Evolutionary conservation across 2,888 invertebrate species (phyloP).

Genomic region (Stenotaenia linearis): DNA sequence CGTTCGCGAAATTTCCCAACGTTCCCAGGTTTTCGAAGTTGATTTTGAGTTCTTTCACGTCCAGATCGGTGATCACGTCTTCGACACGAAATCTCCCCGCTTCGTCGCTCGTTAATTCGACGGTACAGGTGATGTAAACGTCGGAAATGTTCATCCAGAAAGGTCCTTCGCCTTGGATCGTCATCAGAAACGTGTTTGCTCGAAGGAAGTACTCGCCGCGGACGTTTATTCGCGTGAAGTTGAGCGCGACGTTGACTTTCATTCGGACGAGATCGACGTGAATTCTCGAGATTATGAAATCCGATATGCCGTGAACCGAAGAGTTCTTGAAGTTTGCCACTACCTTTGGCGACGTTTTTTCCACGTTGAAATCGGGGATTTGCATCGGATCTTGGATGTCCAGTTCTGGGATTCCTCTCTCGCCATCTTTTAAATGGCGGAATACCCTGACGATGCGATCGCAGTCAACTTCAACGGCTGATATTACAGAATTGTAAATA

Average conservation of each 20-base stretch:
- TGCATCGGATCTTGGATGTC: neutral
- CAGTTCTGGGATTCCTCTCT: neutral
- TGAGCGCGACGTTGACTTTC: slow-evolving; percentile 55
- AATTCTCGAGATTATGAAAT: slow-evolving; percentile 67
- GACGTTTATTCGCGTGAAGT: slow-evolving; percentile 37
- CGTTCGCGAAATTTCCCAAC: slow-evolving; percentile 55
- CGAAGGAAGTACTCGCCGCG: slow-evolving; percentile 63
- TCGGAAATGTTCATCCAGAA: slow-evolving; percentile 69
- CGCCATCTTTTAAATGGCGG: neutral
- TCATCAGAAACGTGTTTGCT: slow-evolving; percentile 57
- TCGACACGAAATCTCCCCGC: slow-evolving; percentile 71
- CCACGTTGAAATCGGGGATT: neutral
- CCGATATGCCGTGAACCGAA: slow-evolving; percentile 67
- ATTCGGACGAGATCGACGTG: slow-evolving; percentile 66
- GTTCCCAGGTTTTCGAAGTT: slow-evolving; percentile 78
- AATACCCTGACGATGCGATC: neutral
- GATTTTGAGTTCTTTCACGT: slow-evolving; percentile 67
- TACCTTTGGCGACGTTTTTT: slow-evolving; percentile 56
- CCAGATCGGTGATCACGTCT: slow-evolving; percentile 63
- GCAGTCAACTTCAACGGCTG: neutral
- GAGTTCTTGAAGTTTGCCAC: slow-evolving; percentile 66
- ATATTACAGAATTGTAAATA: neutral
- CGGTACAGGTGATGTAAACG: slow-evolving; percentile 63
- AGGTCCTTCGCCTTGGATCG: slow-evolving; percentile 64
- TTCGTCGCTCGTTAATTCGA: slow-evolving; percentile 63